phyloP scores from a whole-genome alignment of 2,888 invertebrate genomes.

The Clunio marinus region DNA sequence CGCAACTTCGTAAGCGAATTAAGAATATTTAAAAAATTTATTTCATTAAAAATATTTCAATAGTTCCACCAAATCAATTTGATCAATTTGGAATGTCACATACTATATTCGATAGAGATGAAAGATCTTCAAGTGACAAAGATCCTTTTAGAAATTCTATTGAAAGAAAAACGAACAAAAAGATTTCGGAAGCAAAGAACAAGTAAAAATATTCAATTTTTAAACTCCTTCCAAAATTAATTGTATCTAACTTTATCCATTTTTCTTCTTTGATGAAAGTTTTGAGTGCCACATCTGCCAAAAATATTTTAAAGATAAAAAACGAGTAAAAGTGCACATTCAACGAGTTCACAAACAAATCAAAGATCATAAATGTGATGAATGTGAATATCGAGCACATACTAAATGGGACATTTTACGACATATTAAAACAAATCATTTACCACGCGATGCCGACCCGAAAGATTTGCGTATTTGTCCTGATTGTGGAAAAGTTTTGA shows the following conservation, averaged over 20 bases:
- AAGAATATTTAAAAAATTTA: neutral
- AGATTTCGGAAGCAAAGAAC: too few species aligned
- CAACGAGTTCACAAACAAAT: slow-evolving; percentile 12
- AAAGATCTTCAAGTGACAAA: too few species aligned
- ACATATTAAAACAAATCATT: slow-evolving; percentile 14
- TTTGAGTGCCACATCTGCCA: neutral
- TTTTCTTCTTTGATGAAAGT: neutral
- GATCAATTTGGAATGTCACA: too few species aligned
- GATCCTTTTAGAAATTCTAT: too few species aligned
- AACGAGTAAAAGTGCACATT: slow-evolving; percentile 11
- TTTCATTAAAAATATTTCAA: neutral
- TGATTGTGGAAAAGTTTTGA: slow-evolving; percentile 28
- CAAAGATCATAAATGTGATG: slow-evolving; percentile 7
- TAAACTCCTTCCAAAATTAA: too few species aligned
- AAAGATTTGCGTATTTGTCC: slow-evolving; percentile 15
- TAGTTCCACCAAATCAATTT: neutral
- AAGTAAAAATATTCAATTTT: too few species aligned
- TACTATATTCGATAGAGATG: too few species aligned
- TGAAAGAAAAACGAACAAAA: too few species aligned
- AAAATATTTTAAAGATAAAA: slow-evolving; percentile 5
- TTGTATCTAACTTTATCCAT: neutral
- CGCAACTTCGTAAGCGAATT: neutral
- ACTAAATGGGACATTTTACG: neutral
- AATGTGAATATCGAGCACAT: slow-evolving; percentile 14
- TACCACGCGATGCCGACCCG: neutral